A percentile compares a stretch with the other conserved stretches of the same genome.
Conservation (phyloP, 2,113 vertebrate species). For the Hemicordylus capensis region DNA sequence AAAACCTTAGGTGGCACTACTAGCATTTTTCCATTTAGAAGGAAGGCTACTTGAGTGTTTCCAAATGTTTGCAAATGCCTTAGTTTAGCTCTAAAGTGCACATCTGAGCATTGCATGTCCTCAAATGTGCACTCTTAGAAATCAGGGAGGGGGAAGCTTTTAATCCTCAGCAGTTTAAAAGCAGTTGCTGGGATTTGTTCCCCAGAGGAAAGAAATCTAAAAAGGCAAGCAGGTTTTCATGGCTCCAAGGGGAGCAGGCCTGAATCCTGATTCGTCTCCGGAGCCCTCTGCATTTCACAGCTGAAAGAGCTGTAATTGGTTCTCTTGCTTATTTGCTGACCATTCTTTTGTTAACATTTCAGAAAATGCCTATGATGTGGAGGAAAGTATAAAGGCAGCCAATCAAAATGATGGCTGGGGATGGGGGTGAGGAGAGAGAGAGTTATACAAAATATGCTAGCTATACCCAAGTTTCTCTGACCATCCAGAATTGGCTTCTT, state of each 20-base stretch:
- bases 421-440: not conserved
- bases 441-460: not conserved
- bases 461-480: not conserved
- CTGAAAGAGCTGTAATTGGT: conserved; percentile 51
- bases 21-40: conserved; percentile 45
- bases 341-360: conserved; percentile 48
- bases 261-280: conserved; percentile 54
- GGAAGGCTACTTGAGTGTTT: conserved; percentile 32
- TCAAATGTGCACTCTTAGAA: conserved; percentile 59
- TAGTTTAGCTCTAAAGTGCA: conserved; percentile 62
- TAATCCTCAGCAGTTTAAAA: conserved; percentile 64
- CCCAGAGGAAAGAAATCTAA: conserved; percentile 51
- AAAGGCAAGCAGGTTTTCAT: conserved; percentile 51
- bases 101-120: conserved; percentile 54
- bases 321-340: conserved; percentile 61
- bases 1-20: conserved; percentile 13
- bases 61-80: conserved; percentile 45
- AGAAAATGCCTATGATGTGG: conserved; percentile 29
- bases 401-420: not conserved
- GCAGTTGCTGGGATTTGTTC: conserved; percentile 61
- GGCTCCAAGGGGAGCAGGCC: conserved; percentile 42
- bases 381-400: not conserved
- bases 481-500: not conserved
- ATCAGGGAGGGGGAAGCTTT: conserved; percentile 58
- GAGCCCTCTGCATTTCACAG: conserved; percentile 54